Base-by-base conservation (phyloP, 2,888 invertebrate species). In the Mayetiola destructor region DNA sequence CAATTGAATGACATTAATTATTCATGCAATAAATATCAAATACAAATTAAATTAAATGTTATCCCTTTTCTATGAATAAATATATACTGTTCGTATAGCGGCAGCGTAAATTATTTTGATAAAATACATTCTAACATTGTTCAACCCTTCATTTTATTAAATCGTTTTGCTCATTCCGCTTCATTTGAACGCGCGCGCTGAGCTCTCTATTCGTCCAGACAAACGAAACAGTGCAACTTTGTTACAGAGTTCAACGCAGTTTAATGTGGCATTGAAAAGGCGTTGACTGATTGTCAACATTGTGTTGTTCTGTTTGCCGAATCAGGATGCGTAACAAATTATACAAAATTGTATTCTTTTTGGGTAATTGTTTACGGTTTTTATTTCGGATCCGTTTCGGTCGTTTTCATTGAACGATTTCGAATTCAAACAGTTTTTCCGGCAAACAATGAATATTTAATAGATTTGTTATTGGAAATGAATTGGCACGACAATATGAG, bases 321-420 rank as follows among this genome's bases (percentile, higher is more conserved):
- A 48, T 48, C 48, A 48, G 48, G 48, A 48, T 48, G 48, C 48
- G 48, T 48, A 48, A 27, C 48, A 48, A 48, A 48, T 48, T 9
- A 9, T 27, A 27, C 27, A 48, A 48, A 27, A n/a, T 27, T 48
- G 27, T 48, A 27, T 5, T 42, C n/a, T 8, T 2, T 3, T 40
- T 12, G 37, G 12, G 48, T 48, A 48, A 48, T 48, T 48, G 27
- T 48, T 27, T 27, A n/a, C 3, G 12, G 16, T 27, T n/a, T 48
- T 48, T n/a, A 27, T n/a, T n/a, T n/a, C n/a, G n/a, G n/a, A n/a
- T n/a, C n/a, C n/a, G n/a, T n/a, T n/a, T n/a, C n/a, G n/a, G n/a
- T n/a, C n/a, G n/a, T n/a, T n/a, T n/a, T n/a, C n/a, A n/a, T n/a
- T n/a, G n/a, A n/a, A n/a, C n/a, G n/a, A n/a, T n/a, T n/a, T n/a